These are phyloP conservation scores for Hemibagrus wyckioides DNA, from an alignment of 2,113 vertebrate species.

Conservation along the genomic window DNA sequence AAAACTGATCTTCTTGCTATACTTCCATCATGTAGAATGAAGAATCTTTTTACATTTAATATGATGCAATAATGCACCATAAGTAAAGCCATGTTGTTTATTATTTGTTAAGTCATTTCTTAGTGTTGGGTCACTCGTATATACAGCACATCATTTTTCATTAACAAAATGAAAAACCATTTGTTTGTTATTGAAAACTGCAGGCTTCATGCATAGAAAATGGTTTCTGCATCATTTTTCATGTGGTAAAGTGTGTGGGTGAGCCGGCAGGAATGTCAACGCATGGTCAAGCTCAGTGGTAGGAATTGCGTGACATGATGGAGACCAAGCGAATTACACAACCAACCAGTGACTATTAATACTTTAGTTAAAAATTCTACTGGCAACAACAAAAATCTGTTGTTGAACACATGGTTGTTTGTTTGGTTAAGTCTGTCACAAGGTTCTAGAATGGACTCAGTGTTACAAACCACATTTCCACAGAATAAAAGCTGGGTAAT, in stretches of 20 bases:
- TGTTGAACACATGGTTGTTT: not conserved
- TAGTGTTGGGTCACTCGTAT: slow-evolving; percentile 53
- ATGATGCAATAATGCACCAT: slow-evolving; percentile 15
- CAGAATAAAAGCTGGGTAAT: not conserved
- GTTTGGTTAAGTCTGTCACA: not conserved
- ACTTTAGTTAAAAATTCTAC: not conserved
- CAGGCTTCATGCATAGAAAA: not conserved
- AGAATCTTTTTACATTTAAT: slow-evolving; percentile 62
- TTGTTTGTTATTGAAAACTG: not conserved
- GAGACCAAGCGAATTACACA: not conserved
- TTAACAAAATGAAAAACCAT: not conserved
- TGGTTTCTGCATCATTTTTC: not conserved
- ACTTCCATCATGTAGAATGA: slow-evolving; percentile 48
- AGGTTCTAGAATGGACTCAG: slow-evolving; percentile 9
- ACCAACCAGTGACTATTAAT: not conserved
- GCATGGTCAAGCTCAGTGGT: not conserved
- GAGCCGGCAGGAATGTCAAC: slow-evolving; percentile 2
- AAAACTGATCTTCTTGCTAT: slow-evolving; percentile 48
- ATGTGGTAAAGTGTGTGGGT: not conserved
- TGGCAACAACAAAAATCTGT: slow-evolving; percentile 15
- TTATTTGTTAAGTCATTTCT: slow-evolving; percentile 50
- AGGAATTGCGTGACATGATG: not conserved
- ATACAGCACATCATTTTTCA: not conserved
- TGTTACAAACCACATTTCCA: slow-evolving; percentile 23
- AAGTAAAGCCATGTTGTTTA: slow-evolving; percentile 42